Base-by-base conservation (phyloP, 2,888 invertebrate species). In the Archips crataeganus region DNA sequence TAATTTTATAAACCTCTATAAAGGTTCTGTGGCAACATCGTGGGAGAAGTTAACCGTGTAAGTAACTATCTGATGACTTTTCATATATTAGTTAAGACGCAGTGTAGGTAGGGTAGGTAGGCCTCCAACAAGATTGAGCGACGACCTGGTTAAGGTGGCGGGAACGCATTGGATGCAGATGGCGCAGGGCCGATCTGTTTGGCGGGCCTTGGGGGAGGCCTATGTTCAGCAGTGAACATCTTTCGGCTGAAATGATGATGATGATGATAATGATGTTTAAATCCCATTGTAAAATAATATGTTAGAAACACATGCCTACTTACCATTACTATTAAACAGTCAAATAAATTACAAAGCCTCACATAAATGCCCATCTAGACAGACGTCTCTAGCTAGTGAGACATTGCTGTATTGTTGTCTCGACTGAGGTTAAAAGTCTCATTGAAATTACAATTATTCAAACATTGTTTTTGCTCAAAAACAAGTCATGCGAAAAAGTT, bases 351-450 rank as follows among this genome's bases (percentile, higher is more conserved):
- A 71, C 54, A 32, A 15, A 54, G 9, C 11, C 11, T 11, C 23
- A 67, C 62, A 54, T 36, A 57, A 57, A 63, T 49, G 42, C 34
- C 61, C 39, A 4, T 11, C 42, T 13, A 45, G 36, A 45, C 11
- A 36, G 36, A 42, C 34, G 34, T 51, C 3, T 57, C 8, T 9
- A 15, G 34, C 45, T 72, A 9, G 34, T 62, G 57, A 45, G 54
- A 47, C 67, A 42, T 32, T 36, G 60, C 49, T 3, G 23, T 47
- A 64, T 61, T 65, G 42, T 65, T 65, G 49, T 65, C 51, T 65
- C 65, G 34, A 57, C 60, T 54, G 65, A 65, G 70, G 74, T 69
- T 74, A 64, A 74, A 65, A 74, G 59, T 59, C 51, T 74, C 65
- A 61, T 74, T 70, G 60, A 23, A 68, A 62, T 59, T 10, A 45